Evolutionary conservation across 23 tunicate species (phyloP).

Genomic region (Trididemnum clinides): DNA sequence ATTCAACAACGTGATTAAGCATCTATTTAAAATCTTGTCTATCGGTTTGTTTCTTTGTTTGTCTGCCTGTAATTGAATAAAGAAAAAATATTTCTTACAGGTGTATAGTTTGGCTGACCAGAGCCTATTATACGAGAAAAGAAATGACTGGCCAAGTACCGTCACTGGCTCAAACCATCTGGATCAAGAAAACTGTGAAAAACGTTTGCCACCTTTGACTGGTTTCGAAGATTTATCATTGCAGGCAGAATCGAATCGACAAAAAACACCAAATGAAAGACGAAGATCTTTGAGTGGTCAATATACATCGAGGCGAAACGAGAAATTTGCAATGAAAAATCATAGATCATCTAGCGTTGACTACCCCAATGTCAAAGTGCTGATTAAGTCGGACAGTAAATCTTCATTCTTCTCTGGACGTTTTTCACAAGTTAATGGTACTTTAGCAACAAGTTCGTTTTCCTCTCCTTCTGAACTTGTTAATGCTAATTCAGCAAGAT

Average conservation of each 20-base stretch:
- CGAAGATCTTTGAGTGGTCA: background rate
- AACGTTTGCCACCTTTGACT: background rate
- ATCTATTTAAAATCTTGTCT: too few relatives aligned
- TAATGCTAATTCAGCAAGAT: background rate
- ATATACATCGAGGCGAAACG: background rate
- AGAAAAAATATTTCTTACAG: too few relatives aligned
- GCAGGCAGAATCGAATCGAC: background rate
- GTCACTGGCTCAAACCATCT: too few relatives aligned
- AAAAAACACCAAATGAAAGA: background rate
- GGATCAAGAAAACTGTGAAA: background rate
- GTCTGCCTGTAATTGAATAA: too few relatives aligned
- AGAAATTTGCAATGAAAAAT: background rate
- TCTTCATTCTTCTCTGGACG: background rate
- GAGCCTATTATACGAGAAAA: background rate
- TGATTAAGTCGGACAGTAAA: background rate
- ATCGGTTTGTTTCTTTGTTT: too few relatives aligned
- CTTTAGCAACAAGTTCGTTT: background rate
- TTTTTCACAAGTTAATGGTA: background rate
- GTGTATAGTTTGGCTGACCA: background rate
- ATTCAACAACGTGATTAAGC: too few relatives aligned
- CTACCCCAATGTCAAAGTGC: background rate
- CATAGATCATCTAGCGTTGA: background rate
- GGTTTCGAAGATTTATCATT: background rate
- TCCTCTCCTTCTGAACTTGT: background rate
- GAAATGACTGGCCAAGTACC: background rate